Conservation (phyloP, 2,797 vertebrate genomes). For the Muraenolepis orangiensis region DNA sequence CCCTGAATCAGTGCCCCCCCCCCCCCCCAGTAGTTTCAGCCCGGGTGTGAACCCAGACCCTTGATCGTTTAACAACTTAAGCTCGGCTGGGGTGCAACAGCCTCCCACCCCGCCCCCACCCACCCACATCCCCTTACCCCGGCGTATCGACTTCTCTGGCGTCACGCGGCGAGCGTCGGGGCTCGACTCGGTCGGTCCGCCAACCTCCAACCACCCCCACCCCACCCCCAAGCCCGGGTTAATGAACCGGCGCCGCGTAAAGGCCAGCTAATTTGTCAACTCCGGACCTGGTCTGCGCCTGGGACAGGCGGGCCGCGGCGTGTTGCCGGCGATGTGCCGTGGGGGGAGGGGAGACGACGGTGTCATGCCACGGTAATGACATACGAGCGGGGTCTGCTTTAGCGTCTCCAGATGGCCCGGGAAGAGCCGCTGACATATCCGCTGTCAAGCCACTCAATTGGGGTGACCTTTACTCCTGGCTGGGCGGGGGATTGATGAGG, state of each 20-base stretch:
- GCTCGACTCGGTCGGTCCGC: conserved; percentile 5
- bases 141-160: no score
- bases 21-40: no score
- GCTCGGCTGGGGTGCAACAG: background rate
- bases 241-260: conserved; percentile 18
- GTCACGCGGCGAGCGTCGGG: background rate
- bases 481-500: conserved; percentile 44
- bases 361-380: conserved; percentile 32
- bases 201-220: no score
- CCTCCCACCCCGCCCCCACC: no score
- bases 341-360: conserved; percentile 28
- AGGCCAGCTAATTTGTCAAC: conserved; percentile 18
- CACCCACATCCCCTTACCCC: no score
- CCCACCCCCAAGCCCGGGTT: no score
- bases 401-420: conserved; percentile 44
- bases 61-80: background rate
- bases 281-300: conserved; percentile 18
- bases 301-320: conserved; percentile 9
- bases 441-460: conserved; percentile 44
- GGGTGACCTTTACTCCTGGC: conserved; percentile 51
- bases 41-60: background rate
- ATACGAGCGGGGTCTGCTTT: conserved; percentile 26
- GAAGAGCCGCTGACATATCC: conserved; percentile 51
- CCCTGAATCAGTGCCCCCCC: no score
- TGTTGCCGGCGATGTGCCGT: conserved; percentile 13